Conservation (phyloP, 2,888 invertebrate species). For the Sylvicola cinctus region DNA sequence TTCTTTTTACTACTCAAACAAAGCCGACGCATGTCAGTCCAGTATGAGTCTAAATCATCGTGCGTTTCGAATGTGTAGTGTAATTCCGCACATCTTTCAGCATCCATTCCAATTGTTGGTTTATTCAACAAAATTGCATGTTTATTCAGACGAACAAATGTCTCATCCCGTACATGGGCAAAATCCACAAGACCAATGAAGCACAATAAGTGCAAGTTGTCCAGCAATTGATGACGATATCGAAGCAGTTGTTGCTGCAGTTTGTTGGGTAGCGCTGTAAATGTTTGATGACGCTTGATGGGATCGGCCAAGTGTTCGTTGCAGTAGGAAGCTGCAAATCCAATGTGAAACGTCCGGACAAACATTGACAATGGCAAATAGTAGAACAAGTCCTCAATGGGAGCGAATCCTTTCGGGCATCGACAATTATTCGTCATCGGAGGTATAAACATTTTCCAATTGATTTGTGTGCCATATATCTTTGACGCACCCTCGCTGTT, state of each 20-base stretch:
- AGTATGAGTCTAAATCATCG: conserved; percentile 38
- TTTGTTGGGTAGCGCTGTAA: conserved; percentile 35
- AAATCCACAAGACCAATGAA: conserved; percentile 45
- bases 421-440: conserved; percentile 37
- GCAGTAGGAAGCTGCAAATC: conserved; percentile 33
- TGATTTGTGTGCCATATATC: conserved; percentile 29
- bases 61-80: conserved; percentile 31
- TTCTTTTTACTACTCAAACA: conserved; percentile 43
- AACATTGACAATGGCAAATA: conserved; percentile 51
- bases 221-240: conserved; percentile 30
- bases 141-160: conserved; percentile 47
- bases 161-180: conserved; percentile 43
- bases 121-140: conserved; percentile 42
- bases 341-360: conserved; percentile 38
- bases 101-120: conserved; percentile 29
- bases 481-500: conserved; percentile 22
- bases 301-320: conserved; percentile 40
- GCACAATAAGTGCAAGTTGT: conserved; percentile 34
- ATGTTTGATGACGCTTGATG: conserved; percentile 36
- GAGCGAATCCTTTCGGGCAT: conserved; percentile 43
- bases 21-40: conserved; percentile 45
- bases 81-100: conserved; percentile 29
- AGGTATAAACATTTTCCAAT: conserved; percentile 53
- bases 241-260: conserved; percentile 30
- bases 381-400: conserved; percentile 44